Evolutionary conservation across 35 echinoderm and acorn worm genomes (phyloP).

Genomic region (Strongylocentrotus purpuratus): DNA sequence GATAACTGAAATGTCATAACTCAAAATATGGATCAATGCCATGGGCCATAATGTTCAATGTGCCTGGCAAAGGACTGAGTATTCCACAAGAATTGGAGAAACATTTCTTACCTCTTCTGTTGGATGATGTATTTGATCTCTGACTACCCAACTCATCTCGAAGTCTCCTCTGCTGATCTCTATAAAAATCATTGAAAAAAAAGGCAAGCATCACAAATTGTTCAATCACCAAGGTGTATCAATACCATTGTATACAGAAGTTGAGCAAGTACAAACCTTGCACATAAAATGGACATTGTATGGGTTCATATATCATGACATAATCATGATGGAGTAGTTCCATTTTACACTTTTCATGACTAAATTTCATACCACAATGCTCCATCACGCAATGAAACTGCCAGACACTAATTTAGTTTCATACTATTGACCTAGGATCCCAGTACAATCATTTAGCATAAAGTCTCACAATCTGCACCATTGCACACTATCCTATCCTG

Average conservation of each 20-base stretch:
- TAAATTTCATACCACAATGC: too few species aligned
- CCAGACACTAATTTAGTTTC: not conserved
- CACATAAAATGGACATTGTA: too few species aligned
- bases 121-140: constrained; percentile 41
- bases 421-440: not conserved
- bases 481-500: not conserved
- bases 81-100: too few species aligned
- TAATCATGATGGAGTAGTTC: too few species aligned
- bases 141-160: constrained; percentile 29
- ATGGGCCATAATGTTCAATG: too few species aligned
- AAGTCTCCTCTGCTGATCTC: constrained; percentile 54
- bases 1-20: too few species aligned
- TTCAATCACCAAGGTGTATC: not conserved
- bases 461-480: not conserved
- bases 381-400: not conserved
- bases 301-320: too few species aligned
- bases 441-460: not conserved
- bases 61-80: too few species aligned
- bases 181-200: not conserved
- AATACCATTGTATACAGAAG: not conserved
- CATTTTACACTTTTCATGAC: too few species aligned
- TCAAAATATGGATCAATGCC: too few species aligned
- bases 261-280: not conserved
- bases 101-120: not conserved
- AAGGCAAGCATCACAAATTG: not conserved